Base-by-base conservation (phyloP, 1,140 invertebrate species). In the Schlechtendalia chinensis region DNA sequence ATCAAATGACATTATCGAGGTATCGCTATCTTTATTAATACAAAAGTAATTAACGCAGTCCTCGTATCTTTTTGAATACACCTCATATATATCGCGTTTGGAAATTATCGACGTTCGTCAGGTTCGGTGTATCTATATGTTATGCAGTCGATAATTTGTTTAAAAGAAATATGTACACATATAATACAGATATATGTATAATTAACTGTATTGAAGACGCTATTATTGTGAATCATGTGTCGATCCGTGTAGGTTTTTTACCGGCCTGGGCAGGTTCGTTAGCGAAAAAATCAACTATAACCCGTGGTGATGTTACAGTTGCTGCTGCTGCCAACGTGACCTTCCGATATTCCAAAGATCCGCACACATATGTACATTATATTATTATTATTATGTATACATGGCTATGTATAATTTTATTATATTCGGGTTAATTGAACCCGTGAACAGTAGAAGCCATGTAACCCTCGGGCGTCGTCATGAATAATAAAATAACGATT, bases 401-500 rank as follows among this genome's bases (percentile, higher is more conserved):
- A 3, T 39, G 8, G 8, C 32, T 39, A 39, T 22, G 22, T 22
- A 74, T 59, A n/a, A 47, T 77, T 47, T 77, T 29, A 77, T 58
- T 74, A 77, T 77, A 77, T 61, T 77, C 54, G 56, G 32, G 56
- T 77, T 77, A 58, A 58, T 58, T 54, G 69, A 72, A 72, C 69
- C 27, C 69, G 69, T 4, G 67, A 69, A 69, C 67, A 69, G 50
- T 47, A 54, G 69, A 72, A 72, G 69, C 69, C 69, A 16, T 53
- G 69, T 71, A 29, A 71, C 69, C 69, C 47, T 53, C 24, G 24
- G 47, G 69, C 69, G 47, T 32, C 69, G 47, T 32, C 47, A 71
- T 53, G 69, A 71, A 53, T 71, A 71, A 53, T 71, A 71, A 71
- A 71, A 71, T 71, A 71, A 71, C 69, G 69, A 71, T 71, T 71